A percentile compares a stretch with the other conserved stretches of the same genome.
These are phyloP conservation scores for Belonocnema kinseyi DNA, from an alignment of 1,140 invertebrate genomes.

Conservation along the genomic window DNA sequence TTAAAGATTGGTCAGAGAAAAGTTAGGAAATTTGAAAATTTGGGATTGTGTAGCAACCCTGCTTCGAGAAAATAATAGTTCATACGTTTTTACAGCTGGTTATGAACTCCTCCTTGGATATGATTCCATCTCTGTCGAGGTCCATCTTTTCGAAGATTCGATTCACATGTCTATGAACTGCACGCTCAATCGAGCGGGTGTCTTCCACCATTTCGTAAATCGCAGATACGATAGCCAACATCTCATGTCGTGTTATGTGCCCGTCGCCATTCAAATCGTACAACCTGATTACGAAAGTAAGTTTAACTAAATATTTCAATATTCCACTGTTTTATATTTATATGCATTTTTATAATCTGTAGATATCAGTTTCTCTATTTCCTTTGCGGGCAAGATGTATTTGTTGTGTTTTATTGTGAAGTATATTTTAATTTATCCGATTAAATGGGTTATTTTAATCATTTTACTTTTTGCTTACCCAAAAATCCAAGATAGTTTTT, in stretches of 20 bases:
- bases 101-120: constrained; percentile 66
- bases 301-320: background rate
- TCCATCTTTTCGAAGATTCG: constrained; percentile 68
- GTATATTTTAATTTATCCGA: too few species aligned
- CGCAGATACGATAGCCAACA: constrained; percentile 61
- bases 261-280: constrained; percentile 69
- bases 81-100: constrained; percentile 64
- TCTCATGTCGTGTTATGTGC: constrained; percentile 65
- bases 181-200: constrained; percentile 50
- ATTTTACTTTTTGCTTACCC: constrained; percentile 47
- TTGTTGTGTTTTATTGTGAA: background rate
- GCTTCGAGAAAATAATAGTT: background rate
- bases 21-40: too few species aligned
- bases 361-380: background rate
- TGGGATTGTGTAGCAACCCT: too few species aligned
- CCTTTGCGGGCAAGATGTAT: background rate
- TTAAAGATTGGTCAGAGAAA: too few species aligned
- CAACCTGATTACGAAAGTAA: constrained; percentile 54
- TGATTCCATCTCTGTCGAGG: constrained; percentile 62
- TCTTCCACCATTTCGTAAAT: constrained; percentile 66
- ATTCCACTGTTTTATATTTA: constrained; percentile 3
- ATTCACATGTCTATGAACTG: constrained; percentile 62
- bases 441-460: background rate
- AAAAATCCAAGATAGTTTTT: constrained; percentile 70
- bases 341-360: background rate